Conservation (phyloP, 1,140 invertebrate genomes). For the Hyles vespertilio region DNA sequence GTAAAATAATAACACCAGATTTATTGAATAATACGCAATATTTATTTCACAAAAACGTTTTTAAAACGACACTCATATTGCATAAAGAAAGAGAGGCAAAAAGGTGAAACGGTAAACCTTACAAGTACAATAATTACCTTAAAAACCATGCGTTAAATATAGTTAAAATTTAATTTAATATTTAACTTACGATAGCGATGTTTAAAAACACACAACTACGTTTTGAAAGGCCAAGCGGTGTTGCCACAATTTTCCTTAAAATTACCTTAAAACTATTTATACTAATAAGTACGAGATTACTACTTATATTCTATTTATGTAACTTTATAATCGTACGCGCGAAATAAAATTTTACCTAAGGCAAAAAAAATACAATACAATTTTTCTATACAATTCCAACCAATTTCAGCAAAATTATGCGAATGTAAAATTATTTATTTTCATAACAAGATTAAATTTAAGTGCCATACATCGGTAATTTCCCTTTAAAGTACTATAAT, state of each 20-base stretch:
- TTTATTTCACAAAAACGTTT: conserved; percentile 71
- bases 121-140: conserved; percentile 41
- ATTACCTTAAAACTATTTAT: conserved; percentile 29
- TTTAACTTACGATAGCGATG: conserved; percentile 44
- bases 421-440: too few relatives aligned
- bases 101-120: conserved; percentile 45
- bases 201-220: conserved; percentile 65
- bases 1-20: conserved; percentile 41
- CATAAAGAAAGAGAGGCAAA: conserved; percentile 64
- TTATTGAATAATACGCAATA: conserved; percentile 63
- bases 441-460: too few relatives aligned
- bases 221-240: conserved; percentile 74
- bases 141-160: conserved; percentile 49
- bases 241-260: conserved; percentile 60
- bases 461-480: too few relatives aligned
- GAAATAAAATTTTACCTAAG: background rate
- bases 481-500: too few relatives aligned
- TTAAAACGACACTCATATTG: conserved; percentile 73
- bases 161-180: conserved; percentile 44
- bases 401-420: too few relatives aligned
- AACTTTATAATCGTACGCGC: conserved; percentile 16
- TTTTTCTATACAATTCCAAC: conserved; percentile 5
- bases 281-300: conserved; percentile 53
- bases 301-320: conserved; percentile 27
- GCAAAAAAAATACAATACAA: conserved; percentile 10